Conservation (phyloP, 2,888 invertebrate species). For the Neoaliturus tenellus region DNA sequence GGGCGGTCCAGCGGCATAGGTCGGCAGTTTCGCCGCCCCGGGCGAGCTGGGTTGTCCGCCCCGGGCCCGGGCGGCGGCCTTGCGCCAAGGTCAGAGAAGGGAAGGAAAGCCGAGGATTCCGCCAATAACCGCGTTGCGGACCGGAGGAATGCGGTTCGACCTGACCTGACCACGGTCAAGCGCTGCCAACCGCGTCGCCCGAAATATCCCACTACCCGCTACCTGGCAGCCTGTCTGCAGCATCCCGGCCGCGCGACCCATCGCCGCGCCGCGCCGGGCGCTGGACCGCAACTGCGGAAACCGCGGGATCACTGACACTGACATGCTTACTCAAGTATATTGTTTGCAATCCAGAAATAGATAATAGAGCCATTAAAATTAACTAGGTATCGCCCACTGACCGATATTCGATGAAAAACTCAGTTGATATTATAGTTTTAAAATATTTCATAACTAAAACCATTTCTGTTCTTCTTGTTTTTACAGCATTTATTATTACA, state of each 20-base stretch:
- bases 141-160: slow-evolving; percentile 12
- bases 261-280: neutral
- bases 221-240: neutral
- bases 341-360: no score
- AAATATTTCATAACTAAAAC: no score
- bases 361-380: no score
- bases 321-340: no score
- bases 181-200: slow-evolving; percentile 5
- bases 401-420: no score
- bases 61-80: neutral
- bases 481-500: no score
- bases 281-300: neutral
- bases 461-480: no score
- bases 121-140: slow-evolving; percentile 17
- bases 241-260: neutral
- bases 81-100: slow-evolving; percentile 18
- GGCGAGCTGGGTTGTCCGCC: neutral
- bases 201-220: slow-evolving; percentile 22
- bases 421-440: no score
- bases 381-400: no score
- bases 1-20: no score
- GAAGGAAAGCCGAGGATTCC: slow-evolving; percentile 15
- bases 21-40: neutral
- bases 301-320: no score
- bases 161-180: slow-evolving; percentile 40